Evolutionary conservation across 2,797 vertebrate species (phyloP), one percentile per base, ranked within the genome.

Genomic region (Esox lucius): DNA sequence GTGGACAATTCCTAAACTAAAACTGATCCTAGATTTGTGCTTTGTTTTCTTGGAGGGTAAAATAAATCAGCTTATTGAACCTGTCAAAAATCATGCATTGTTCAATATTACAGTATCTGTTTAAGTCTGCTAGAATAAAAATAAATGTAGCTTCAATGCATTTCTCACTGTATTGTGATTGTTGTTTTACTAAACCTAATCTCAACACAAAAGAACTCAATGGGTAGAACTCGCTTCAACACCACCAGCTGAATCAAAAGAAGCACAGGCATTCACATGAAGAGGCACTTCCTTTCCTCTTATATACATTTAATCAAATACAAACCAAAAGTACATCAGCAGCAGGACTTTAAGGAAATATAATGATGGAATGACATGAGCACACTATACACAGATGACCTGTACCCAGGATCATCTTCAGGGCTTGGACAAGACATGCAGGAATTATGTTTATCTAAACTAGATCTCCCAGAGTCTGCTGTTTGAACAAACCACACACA

Each of bases 291-390:
- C 8, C 1, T 39, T 24, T 49, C 49, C n/a, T 17, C 17, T 70
- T 24, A 70, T 31, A 51, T 70, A 9, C 24, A 49, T 78, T 77
- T 31, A 67, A 68, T 68, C 33, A 24, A 72, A 67, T 19, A 31
- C 56, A 72, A 49, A 19, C 28, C 35, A 24, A 4, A 68, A 11
- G 17, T 53, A 31, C 69, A 31, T 28, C 17, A 70, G 49, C 72
- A 66, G 61, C 15, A n/a, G 13, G 9, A 66, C 61, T 28, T 19
- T 8, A 73, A 49, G 22, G 56, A 61, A 61, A 61, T 61, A 13
- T 4, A 61, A 61, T 26, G 7, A 66, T 33, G 28, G 42, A 73
- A 49, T 64, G 15, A 49, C 11, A 62, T 11, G 42, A 64, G 15
- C 24, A 66, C 22, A 73, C 31, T 72, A 71, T 49, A 69, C 42